Conservation (phyloP, 2,888 invertebrate genomes). For the Tinea pellionella region DNA sequence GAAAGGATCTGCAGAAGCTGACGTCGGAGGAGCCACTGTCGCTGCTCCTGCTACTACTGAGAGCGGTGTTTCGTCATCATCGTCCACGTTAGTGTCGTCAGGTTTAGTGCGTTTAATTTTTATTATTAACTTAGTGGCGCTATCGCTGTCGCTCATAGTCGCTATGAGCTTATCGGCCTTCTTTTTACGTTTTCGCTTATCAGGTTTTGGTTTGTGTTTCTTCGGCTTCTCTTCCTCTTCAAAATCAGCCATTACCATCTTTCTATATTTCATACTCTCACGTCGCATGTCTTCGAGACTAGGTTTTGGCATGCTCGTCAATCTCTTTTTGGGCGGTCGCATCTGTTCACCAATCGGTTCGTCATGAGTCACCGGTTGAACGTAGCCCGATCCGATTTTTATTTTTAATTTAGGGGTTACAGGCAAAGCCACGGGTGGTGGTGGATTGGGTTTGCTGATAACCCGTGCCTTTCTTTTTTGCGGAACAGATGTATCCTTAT, state of each 20-base stretch:
- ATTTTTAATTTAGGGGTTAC: slow-evolving; percentile 81
- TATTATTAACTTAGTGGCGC: slow-evolving; percentile 82
- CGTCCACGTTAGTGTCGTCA: slow-evolving; percentile 32
- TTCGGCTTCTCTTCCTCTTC: slow-evolving; percentile 74
- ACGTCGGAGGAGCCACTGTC: slow-evolving; percentile 38
- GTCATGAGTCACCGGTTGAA: slow-evolving; percentile 56
- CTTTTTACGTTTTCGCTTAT: slow-evolving; percentile 64
- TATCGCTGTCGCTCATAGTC: slow-evolving; percentile 60
- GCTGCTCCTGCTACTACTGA: slow-evolving; percentile 24
- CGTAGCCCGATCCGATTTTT: slow-evolving; percentile 74
- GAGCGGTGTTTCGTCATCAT: slow-evolving; percentile 24
- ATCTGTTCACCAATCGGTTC: slow-evolving; percentile 60
- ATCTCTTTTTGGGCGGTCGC: slow-evolving; percentile 86
- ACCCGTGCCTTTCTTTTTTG: slow-evolving; percentile 45
- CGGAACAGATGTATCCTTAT: slow-evolving; percentile 23
- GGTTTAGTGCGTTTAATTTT: slow-evolving; percentile 73
- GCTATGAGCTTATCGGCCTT: slow-evolving; percentile 67
- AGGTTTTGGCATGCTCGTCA: slow-evolving; percentile 73
- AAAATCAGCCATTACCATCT: slow-evolving; percentile 86
- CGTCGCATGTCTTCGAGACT: slow-evolving; percentile 84
- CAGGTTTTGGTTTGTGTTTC: slow-evolving; percentile 46
- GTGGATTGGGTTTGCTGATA: slow-evolving; percentile 31
- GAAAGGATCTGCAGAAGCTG: slow-evolving; percentile 49
- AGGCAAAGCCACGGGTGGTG: slow-evolving; percentile 32
- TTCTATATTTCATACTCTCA: slow-evolving; percentile 88